Percentiles rank a stretch among this genome's conserved stretches.
phyloP scores from a whole-genome alignment of 1,140 invertebrate species.

The Drosophila ananassae region DNA sequence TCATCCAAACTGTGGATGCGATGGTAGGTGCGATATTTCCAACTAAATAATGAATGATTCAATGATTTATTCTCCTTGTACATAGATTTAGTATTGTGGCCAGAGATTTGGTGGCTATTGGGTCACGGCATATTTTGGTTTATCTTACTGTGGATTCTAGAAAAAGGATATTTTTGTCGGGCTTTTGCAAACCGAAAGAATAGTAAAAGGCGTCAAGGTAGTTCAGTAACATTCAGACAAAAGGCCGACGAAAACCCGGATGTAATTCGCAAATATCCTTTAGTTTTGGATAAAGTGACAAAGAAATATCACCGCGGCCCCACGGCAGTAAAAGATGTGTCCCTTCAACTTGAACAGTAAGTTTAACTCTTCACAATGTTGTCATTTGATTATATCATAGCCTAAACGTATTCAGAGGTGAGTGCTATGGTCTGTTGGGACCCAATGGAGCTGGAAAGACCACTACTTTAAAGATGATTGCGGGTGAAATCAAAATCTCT shows the following conservation, averaged over 20 bases:
- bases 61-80: background rate
- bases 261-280: background rate
- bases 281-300: slow-evolving; percentile 10
- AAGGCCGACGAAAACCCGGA: background rate
- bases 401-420: slow-evolving; percentile 58
- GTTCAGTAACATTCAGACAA: background rate
- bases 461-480: slow-evolving; percentile 93
- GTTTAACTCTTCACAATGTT: slow-evolving; percentile 85
- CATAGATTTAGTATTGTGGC: background rate
- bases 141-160: slow-evolving; percentile 1
- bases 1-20: background rate
- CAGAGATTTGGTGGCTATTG: background rate
- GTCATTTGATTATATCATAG: slow-evolving; percentile 49
- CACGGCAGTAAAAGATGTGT: background rate
- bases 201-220: too few relatives aligned
- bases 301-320: background rate
- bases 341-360: slow-evolving; percentile 83
- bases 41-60: background rate
- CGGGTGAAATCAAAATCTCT: slow-evolving; percentile 88
- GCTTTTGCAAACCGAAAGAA: background rate
- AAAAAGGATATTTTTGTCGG: background rate
- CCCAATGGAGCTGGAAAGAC: slow-evolving; percentile 93
- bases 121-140: slow-evolving; percentile 6
- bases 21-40: background rate
- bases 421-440: slow-evolving; percentile 96